These are phyloP conservation scores for Bombus waltoni DNA, from an alignment of 1,140 invertebrate genomes.

Conservation along the genomic window DNA sequence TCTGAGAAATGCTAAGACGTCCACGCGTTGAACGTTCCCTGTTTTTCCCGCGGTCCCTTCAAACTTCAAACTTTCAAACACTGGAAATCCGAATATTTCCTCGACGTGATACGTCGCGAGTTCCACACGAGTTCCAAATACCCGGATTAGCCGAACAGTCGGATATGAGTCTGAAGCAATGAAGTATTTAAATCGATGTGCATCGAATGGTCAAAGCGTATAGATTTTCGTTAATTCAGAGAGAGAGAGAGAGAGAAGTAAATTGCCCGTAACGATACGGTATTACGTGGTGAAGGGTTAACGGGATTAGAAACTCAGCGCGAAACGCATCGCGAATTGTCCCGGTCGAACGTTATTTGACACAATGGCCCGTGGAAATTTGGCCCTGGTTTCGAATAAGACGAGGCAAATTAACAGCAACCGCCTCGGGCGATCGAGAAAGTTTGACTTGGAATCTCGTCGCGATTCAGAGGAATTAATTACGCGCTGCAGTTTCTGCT, in stretches of 20 bases:
- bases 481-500: constrained; percentile 46
- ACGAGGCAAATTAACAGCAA: constrained; percentile 61
- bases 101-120: no score
- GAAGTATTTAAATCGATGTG: not conserved
- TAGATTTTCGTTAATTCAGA: constrained; percentile 15
- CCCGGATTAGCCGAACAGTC: not conserved
- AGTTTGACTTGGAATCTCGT: constrained; percentile 62
- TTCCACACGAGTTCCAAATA: not conserved
- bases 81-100: no score
- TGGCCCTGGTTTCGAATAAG: constrained; percentile 16
- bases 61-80: no score
- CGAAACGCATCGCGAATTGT: constrained; percentile 42
- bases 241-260: not conserved
- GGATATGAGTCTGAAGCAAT: not conserved
- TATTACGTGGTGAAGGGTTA: constrained; percentile 3
- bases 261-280: not conserved
- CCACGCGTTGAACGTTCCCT: no score
- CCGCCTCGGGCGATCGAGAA: constrained; percentile 55
- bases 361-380: constrained; percentile 48
- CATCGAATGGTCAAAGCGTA: not conserved
- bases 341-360: constrained; percentile 46
- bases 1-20: no score
- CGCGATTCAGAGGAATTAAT: constrained; percentile 59
- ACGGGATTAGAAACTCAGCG: constrained; percentile 18
- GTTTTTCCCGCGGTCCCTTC: no score